Conservation (phyloP, 2,113 vertebrate genomes). For the Brienomyrus brachyistius region DNA sequence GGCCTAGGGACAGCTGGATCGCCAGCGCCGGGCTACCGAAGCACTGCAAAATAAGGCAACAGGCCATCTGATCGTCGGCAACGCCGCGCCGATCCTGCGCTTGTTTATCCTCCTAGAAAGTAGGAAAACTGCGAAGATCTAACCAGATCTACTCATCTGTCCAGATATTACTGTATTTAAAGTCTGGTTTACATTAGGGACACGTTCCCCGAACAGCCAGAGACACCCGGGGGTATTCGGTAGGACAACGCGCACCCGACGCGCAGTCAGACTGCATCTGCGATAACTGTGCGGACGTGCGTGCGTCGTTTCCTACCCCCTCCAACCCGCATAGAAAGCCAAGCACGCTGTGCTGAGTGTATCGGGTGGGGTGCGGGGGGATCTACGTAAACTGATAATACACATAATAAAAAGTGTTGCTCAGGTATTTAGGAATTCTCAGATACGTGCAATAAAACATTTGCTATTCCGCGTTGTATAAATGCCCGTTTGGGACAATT, state of each 20-base stretch:
- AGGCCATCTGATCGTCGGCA: not conserved
- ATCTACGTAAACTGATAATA: not conserved
- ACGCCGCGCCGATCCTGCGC: not conserved
- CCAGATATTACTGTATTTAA: not conserved
- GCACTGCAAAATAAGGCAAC: not conserved
- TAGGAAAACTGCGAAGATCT: not conserved
- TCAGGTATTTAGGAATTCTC: not conserved
- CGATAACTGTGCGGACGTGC: not conserved
- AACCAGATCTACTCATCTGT: conserved; percentile 3
- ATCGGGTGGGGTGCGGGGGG: too few species aligned
- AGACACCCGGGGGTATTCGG: not conserved
- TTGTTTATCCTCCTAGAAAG: not conserved
- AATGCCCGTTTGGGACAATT: not conserved
- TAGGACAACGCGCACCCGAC: not conserved
- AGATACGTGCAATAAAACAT: not conserved
- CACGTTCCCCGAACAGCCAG: not conserved
- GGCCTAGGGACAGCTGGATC: not conserved
- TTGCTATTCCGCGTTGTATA: not conserved
- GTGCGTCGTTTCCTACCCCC: not conserved
- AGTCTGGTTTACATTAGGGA: not conserved
- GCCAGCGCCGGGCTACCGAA: not conserved
- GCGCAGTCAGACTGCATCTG: not conserved
- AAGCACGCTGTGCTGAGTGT: not conserved
- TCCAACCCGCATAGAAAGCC: not conserved
- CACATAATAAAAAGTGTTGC: not conserved